Conservation (phyloP, 1,140 invertebrate genomes). For the Chelonus insularis region DNA sequence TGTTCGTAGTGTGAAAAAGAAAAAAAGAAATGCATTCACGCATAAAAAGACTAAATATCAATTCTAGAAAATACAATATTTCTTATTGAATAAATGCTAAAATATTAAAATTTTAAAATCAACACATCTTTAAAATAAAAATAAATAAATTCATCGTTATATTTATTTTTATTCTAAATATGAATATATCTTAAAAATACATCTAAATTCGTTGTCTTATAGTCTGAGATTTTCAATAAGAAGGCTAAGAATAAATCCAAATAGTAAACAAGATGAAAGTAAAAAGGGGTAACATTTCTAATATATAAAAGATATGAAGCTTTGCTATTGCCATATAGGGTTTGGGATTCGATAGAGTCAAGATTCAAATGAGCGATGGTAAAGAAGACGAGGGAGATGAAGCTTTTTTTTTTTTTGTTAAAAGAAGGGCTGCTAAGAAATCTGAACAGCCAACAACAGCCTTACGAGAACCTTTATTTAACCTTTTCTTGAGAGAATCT, state of each 20-base stretch:
- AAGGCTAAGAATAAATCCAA: constrained; percentile 51
- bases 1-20: constrained; percentile 30
- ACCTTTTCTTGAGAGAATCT: constrained; percentile 57
- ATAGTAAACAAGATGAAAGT: constrained; percentile 50
- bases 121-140: too few species aligned
- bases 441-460: constrained; percentile 59
- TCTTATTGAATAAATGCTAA: too few species aligned
- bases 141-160: too few species aligned
- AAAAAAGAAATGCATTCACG: neutral
- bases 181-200: too few species aligned
- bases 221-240: constrained; percentile 10
- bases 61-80: too few species aligned
- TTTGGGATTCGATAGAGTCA: constrained; percentile 37
- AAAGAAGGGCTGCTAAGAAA: constrained; percentile 43
- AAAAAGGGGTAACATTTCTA: constrained; percentile 46
- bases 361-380: constrained; percentile 48
- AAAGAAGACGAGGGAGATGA: constrained; percentile 13
- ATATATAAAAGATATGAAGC: constrained; percentile 60
- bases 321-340: constrained; percentile 10
- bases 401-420: constrained; percentile 10
- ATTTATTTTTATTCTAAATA: too few species aligned
- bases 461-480: constrained; percentile 53
- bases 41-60: neutral
- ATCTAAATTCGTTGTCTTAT: neutral
- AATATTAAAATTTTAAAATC: too few species aligned